A percentile compares a stretch with the other conserved stretches of the same genome.
phyloP scores from a whole-genome alignment of 1,140 invertebrate species.

The Pentalonia nigronervosa region DNA sequence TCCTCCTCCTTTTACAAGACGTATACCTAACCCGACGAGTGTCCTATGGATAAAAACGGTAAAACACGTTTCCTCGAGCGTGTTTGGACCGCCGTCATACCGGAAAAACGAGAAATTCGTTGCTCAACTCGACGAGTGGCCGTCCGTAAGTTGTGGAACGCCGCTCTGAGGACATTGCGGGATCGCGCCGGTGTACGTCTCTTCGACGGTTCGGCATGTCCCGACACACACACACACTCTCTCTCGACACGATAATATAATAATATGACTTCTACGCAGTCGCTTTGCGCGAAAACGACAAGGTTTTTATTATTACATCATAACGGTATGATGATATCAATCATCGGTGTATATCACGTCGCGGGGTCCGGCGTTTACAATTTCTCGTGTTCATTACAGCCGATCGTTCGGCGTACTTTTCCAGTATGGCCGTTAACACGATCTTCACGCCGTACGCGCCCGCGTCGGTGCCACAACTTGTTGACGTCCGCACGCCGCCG shows the following conservation, averaged over 20 bases:
- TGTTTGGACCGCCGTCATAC: too few relatives aligned
- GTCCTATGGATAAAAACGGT: not conserved
- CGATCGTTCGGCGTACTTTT: not conserved
- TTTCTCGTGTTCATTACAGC: not conserved
- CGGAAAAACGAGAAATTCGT: not conserved
- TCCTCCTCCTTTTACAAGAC: too few relatives aligned
- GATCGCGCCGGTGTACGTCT: not conserved
- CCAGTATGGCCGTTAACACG: not conserved
- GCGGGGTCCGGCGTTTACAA: not conserved
- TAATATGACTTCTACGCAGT: not conserved
- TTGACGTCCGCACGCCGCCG: not conserved
- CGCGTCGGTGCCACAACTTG: not conserved
- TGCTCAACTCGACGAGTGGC: not conserved
- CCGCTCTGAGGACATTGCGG: too few relatives aligned
- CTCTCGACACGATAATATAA: too few relatives aligned
- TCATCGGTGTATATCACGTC: not conserved
- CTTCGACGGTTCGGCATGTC: too few relatives aligned
- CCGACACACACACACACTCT: too few relatives aligned
- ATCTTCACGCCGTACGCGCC: not conserved
- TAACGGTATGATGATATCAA: not conserved
- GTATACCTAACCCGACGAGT: not conserved
- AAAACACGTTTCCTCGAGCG: not conserved
- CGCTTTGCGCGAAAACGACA: not conserved
- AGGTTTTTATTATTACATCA: not conserved
- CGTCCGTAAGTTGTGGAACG: not conserved